These are phyloP conservation scores for Acleris cristana DNA, from an alignment of 2,888 invertebrate species.

Conservation along the genomic window DNA sequence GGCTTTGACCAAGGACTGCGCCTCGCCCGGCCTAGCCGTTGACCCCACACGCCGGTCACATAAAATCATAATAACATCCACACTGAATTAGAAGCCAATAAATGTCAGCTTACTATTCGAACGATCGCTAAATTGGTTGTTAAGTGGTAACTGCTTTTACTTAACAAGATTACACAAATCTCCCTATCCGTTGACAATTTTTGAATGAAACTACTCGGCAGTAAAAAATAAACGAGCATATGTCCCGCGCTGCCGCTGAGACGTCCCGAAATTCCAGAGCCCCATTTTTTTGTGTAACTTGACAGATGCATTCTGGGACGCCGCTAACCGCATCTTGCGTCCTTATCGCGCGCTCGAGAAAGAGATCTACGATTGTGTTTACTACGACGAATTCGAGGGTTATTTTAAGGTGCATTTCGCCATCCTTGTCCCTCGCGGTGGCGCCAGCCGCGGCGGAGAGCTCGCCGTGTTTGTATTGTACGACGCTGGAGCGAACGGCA, in stretches of 20 bases:
- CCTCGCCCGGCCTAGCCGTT: conserved; percentile 43
- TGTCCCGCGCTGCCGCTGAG: conserved; percentile 70
- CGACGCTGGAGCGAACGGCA: conserved; percentile 57
- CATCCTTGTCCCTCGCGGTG: conserved; percentile 75
- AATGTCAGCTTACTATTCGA: conserved; percentile 56
- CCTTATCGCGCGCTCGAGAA: conserved; percentile 75
- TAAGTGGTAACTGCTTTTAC: conserved; percentile 67
- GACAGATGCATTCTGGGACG: conserved; percentile 82
- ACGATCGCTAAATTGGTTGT: conserved; percentile 69
- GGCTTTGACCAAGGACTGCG: conserved; percentile 51
- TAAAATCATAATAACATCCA: conserved; percentile 45
- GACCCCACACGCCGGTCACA: conserved; percentile 44
- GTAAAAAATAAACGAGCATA: conserved; percentile 79
- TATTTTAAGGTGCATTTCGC: conserved; percentile 76
- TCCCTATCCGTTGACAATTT: conserved; percentile 76
- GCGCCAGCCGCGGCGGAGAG: conserved; percentile 69
- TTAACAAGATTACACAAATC: conserved; percentile 82
- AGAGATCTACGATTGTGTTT: conserved; percentile 69
- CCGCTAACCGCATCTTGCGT: conserved; percentile 80
- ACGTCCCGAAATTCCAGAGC: conserved; percentile 80
- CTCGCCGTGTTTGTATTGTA: conserved; percentile 74
- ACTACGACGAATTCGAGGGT: conserved; percentile 73
- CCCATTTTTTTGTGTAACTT: conserved; percentile 76
- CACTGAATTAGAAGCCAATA: conserved; percentile 49
- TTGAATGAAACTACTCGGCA: conserved; percentile 77